Evolutionary conservation across 2,797 vertebrate species (phyloP), one percentile per base, ranked within the genome.

Genomic region (Phalloptychus januarius): DNA sequence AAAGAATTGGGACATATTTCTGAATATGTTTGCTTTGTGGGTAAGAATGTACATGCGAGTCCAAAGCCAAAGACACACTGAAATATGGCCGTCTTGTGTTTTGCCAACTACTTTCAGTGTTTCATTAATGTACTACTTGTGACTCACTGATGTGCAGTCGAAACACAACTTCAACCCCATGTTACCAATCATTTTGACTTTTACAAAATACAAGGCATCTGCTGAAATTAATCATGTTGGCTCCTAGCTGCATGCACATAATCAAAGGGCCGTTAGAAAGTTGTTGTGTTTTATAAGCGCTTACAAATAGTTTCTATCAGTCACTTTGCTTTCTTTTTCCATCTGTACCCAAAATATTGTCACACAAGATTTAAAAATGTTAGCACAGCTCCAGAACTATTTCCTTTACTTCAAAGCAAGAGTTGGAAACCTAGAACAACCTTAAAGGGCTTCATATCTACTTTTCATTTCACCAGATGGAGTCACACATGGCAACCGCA

Each of bases 1-100:
- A 89, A 82, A 56, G 65, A 75, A 75, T 83, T 74, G 72, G 20
- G 61, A 74, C 80, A 83, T 33, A 72, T 40, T 23, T 5, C 10
- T 12, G 4, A 25, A 25, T 42, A 40, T 40, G 20, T 40, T 38
- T 13, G 61, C 20, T 25, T 40, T 67, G 63, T 25, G 10, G 23
- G 20, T 13, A 67, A 12, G 11, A 38, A 38, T 11, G 1, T 65
- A 65, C 20, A 65, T 20, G 3, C 11, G 7, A 20, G 20, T 23
- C 33, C 20, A 65, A 23, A 10, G 15, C 18, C 33, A 65, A 20
- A 16, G 7, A 18, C 0, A 0, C 33, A 63, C 5, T 63, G 16
- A 63, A 10, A 20, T 38, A 23, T 28, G 15, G 3, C 33, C 1
- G 1, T 20, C 33, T 63, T 63, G 61, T 23, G 31, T 63, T 63